These are phyloP conservation scores for Dermolepida albohirtum DNA, from an alignment of 2,888 invertebrate genomes.

Conservation along the genomic window DNA sequence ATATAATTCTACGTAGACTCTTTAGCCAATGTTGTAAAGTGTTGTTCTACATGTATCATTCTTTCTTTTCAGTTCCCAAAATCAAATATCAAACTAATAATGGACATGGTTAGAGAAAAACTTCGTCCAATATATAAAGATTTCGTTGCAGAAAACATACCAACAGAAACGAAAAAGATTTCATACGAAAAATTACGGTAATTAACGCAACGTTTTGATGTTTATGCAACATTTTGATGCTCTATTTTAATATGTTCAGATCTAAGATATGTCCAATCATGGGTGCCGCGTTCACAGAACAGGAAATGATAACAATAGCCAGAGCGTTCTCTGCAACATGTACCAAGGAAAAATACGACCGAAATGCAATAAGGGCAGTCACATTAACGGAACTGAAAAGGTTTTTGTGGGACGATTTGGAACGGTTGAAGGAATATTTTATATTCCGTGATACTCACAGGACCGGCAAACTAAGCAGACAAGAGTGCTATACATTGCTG, in stretches of 20 bases:
- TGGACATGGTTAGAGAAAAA: constrained; percentile 79
- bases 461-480: constrained; percentile 70
- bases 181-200: constrained; percentile 64
- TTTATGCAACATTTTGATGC: not conserved
- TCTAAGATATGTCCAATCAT: constrained; percentile 75
- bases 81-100: constrained; percentile 77
- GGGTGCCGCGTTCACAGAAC: constrained; percentile 79
- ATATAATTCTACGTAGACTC: too few species aligned
- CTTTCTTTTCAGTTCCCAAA: constrained; percentile 74
- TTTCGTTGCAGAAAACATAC: constrained; percentile 78
- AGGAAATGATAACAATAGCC: constrained; percentile 83
- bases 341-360: constrained; percentile 63
- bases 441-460: constrained; percentile 69
- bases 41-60: too few species aligned
- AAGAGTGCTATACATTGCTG: constrained; percentile 74
- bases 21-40: too few species aligned
- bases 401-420: constrained; percentile 78
- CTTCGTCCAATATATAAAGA: constrained; percentile 79
- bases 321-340: constrained; percentile 77
- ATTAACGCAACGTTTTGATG: not conserved
- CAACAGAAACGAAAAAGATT: constrained; percentile 60
- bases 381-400: constrained; percentile 80
- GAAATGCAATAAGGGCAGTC: constrained; percentile 72
- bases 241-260: constrained; percentile 59
- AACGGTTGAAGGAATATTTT: constrained; percentile 72